Percentiles rank a stretch among this genome's conserved stretches.
These are phyloP conservation scores for Cyanocitta stelleri DNA, from an alignment of 2,113 vertebrate species.

Conservation along the genomic window DNA sequence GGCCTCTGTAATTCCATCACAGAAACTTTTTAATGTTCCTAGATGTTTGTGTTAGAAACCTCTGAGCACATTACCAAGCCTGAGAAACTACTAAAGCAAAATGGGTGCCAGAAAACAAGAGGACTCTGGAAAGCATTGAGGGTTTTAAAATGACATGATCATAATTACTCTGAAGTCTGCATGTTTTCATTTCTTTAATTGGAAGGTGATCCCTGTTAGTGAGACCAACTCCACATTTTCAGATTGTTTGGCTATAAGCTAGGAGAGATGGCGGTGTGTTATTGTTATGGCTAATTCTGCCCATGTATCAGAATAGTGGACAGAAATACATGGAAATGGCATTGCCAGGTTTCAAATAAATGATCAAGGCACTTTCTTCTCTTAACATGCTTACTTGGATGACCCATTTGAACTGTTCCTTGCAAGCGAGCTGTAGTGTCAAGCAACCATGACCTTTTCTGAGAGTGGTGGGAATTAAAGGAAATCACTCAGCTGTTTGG, in stretches of 20 bases:
- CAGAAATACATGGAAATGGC: neutral
- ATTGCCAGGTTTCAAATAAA: neutral
- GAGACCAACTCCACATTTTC: neutral
- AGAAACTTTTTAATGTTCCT: neutral
- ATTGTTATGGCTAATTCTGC: slow-evolving; percentile 50
- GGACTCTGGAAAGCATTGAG: neutral
- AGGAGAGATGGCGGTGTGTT: neutral
- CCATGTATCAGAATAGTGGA: neutral
- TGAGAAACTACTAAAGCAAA: neutral
- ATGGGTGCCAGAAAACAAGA: neutral
- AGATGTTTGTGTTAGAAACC: neutral
- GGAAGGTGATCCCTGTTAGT: neutral
- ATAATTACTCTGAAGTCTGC: slow-evolving; percentile 6
- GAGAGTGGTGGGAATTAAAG: neutral
- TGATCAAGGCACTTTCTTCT: neutral
- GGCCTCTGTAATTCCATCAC: neutral
- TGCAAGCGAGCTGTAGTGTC: neutral
- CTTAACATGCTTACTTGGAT: neutral
- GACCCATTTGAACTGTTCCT: neutral
- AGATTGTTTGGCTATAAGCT: neutral
- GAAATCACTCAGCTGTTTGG: neutral
- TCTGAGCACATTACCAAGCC: neutral
- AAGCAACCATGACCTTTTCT: neutral
- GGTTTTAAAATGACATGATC: neutral
- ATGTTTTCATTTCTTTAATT: slow-evolving; percentile 44